Evolutionary conservation across 2,797 vertebrate genomes (phyloP), one percentile per base, ranked within the genome.

Genomic region (Leptatherina wallacei): DNA sequence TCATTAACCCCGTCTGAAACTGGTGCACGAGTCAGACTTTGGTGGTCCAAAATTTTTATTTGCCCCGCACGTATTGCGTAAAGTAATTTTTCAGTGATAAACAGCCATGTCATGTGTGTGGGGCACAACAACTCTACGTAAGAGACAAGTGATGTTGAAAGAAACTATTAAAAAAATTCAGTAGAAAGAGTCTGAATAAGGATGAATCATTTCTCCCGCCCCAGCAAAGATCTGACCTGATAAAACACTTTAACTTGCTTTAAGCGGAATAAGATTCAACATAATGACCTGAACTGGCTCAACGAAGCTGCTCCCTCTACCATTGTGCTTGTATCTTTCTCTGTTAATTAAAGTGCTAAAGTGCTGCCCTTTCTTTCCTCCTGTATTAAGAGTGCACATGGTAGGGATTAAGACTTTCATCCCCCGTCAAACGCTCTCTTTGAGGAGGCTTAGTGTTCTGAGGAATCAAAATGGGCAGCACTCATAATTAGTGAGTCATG

Each of bases 321-420:
- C 47, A 69, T 73, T 22, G 55, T 42, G 16, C 72, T 60, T 2
- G 14, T 18, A 78, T 82, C 60, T 88, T 68, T 71, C 69, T 47
- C 75, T 75, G 72, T 67, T 81, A 82, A 89, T 90, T 85, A 84
- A 82, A 85, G 71, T 71, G 69, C 69, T 74, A 78, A 76, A 71
- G 55, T 74, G 74, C 74, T 3, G 57, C 33, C 62, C 69, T 70
- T 62, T 85, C 84, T 42, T 87, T 83, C 80, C 56, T 82, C 73
- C 80, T 79, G 92, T 84, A 92, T 93, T 93, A 93, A 63, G 63
- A 66, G 77, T 78, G 91, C 94, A 93, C 93, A 94, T 95, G 94
- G 85, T 89, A 87, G 52, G 88, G 93, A 94, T 95, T 94, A 94
- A 62, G 78, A 72, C 68, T 66, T 75, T 92, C 86, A 92, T 90